phyloP scores from a whole-genome alignment of 2,113 vertebrate species.

The Callionymus lyra region DNA sequence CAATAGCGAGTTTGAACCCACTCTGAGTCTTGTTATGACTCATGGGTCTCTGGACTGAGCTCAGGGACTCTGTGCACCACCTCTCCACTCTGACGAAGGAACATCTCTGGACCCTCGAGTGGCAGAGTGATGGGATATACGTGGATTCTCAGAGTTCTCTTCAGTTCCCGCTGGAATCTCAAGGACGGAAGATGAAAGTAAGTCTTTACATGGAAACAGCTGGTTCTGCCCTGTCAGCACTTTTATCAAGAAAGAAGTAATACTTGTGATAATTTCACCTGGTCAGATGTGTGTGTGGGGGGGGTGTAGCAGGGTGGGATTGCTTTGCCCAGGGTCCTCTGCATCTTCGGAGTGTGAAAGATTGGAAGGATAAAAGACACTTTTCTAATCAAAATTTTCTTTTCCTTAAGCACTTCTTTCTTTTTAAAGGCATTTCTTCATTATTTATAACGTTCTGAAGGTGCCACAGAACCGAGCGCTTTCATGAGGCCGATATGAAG shows the following conservation, averaged over 20 bases:
- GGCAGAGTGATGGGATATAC: no score
- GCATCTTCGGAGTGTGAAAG: conserved; percentile 62
- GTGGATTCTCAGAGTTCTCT: no score
- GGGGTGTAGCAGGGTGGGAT: no score
- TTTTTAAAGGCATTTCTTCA: conserved; percentile 91
- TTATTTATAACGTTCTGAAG: conserved; percentile 98
- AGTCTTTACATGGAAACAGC: conserved; percentile 59
- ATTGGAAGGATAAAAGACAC: conserved; percentile 69
- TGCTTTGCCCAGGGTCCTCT: conserved; percentile 57
- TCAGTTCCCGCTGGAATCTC: conserved; percentile 36
- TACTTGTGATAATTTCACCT: conserved; percentile 30
- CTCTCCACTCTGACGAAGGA: no score
- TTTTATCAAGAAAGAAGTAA: conserved; percentile 62
- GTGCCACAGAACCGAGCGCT: conserved; percentile 87
- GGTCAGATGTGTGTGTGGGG: conserved; percentile 34
- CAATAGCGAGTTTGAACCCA: no score
- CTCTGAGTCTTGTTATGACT: no score
- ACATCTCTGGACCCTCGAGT: no score
- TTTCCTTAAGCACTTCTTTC: conserved; percentile 80
- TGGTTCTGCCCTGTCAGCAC: conserved; percentile 63
- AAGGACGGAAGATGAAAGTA: conserved; percentile 63
- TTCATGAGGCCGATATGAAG: conserved; percentile 84
- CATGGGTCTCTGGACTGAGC: no score
- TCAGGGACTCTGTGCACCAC: no score
- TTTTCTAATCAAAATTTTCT: conserved; percentile 79